A percentile compares a stretch with the other conserved stretches of the same genome.
These are phyloP conservation scores for Sipha maydis DNA, from an alignment of 2,888 invertebrate genomes.

Conservation along the genomic window DNA sequence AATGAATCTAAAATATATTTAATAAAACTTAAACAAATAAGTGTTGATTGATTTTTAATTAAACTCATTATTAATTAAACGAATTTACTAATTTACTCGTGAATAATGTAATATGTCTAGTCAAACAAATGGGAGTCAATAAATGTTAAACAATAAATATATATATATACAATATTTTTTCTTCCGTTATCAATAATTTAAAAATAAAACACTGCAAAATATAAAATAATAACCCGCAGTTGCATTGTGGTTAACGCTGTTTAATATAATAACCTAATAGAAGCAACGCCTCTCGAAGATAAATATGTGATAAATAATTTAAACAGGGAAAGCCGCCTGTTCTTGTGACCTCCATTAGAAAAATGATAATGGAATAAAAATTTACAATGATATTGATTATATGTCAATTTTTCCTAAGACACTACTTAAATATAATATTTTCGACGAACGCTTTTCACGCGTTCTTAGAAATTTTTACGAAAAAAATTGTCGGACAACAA, in stretches of 20 bases:
- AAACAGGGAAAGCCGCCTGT: background rate
- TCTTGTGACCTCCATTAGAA: background rate
- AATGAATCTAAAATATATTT: no score
- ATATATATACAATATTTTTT: background rate
- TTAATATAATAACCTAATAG: background rate
- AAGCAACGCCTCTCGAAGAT: conserved; percentile 21
- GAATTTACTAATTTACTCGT: background rate
- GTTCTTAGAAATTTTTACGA: background rate
- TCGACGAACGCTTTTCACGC: background rate
- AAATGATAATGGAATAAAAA: conserved; percentile 17
- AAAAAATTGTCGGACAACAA: background rate
- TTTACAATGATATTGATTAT: background rate
- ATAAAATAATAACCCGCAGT: conserved; percentile 24
- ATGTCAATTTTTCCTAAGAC: background rate
- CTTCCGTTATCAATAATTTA: background rate
- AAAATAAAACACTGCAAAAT: conserved; percentile 28
- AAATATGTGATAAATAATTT: conserved; percentile 23
- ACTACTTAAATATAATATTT: background rate
- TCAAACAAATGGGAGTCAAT: background rate
- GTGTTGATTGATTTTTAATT: background rate
- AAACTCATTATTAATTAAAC: background rate
- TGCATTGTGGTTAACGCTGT: conserved; percentile 19
- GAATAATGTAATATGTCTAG: background rate
- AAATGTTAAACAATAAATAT: conserved; percentile 11
- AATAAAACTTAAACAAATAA: no score